phyloP scores from a whole-genome alignment of 2,797 vertebrate genomes.

The Chelon auratus region DNA sequence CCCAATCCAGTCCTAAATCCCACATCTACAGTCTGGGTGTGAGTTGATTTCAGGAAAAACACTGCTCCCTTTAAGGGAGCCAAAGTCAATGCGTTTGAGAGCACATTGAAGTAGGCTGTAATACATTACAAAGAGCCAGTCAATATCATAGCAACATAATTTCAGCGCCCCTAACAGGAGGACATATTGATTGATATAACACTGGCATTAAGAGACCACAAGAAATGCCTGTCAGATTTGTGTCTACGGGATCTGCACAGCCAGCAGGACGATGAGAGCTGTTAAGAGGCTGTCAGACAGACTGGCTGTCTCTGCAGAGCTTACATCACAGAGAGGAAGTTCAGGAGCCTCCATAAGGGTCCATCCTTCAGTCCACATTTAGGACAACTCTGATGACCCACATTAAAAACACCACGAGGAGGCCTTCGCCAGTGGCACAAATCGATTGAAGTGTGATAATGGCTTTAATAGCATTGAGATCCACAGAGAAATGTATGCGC shows the following conservation, averaged over 20 bases:
- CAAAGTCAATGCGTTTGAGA: conserved; percentile 23
- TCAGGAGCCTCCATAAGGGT: conserved; percentile 59
- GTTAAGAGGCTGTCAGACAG: conserved; percentile 72
- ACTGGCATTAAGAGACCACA: conserved; percentile 33
- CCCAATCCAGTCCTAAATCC: conserved; percentile 25
- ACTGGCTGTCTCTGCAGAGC: conserved; percentile 72
- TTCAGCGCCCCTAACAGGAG: conserved; percentile 6
- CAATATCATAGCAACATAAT: conserved; percentile 43
- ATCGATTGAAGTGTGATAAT: conserved; percentile 56
- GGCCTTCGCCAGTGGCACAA: conserved; percentile 33
- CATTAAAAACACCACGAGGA: conserved; percentile 49
- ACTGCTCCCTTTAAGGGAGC: conserved; percentile 16
- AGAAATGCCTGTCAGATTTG: conserved; percentile 51
- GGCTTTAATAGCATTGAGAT: conserved; percentile 46
- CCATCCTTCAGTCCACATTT: conserved; percentile 12
- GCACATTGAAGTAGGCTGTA: conserved; percentile 34
- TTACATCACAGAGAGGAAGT: conserved; percentile 57
- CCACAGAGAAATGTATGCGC: conserved; percentile 32
- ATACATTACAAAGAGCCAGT: conserved; percentile 17
- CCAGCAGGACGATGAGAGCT: conserved; percentile 55
- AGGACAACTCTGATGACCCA: conserved; percentile 52
- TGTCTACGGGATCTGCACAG: conserved; percentile 47
- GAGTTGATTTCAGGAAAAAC: conserved; percentile 11
- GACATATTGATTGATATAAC: conserved; percentile 46
- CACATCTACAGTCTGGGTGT: conserved; percentile 21